Percentiles rank a stretch among this genome's conserved stretches.
These are phyloP conservation scores for Apodemus sylvaticus DNA, from an alignment of 2,113 vertebrate genomes.

Conservation along the genomic window DNA sequence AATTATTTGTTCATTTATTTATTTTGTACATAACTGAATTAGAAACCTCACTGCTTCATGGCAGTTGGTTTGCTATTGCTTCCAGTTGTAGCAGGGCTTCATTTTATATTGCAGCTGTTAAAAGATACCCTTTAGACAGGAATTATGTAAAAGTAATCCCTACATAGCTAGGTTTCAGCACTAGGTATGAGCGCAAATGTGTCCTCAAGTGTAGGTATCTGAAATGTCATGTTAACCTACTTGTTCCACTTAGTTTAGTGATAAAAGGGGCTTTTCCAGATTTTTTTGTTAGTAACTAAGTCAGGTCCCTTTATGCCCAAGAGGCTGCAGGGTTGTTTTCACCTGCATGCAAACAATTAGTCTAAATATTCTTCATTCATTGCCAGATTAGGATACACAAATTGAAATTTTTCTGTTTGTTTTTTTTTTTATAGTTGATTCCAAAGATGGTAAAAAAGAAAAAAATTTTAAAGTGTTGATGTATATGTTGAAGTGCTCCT, in stretches of 20 bases:
- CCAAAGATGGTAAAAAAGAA: conserved; percentile 81
- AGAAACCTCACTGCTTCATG: conserved; percentile 92
- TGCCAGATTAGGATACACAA: conserved; percentile 80
- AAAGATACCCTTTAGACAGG: conserved; percentile 84
- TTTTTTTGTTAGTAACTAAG: conserved; percentile 75
- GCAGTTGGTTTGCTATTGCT: conserved; percentile 92
- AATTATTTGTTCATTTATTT: conserved; percentile 92
- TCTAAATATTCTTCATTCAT: conserved; percentile 78
- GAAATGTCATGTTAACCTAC: conserved; percentile 75
- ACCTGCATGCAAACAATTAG: conserved; percentile 87
- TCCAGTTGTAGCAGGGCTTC: conserved; percentile 88
- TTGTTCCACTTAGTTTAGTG: conserved; percentile 72
- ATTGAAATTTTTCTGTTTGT: conserved; percentile 79
- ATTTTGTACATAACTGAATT: conserved; percentile 89
- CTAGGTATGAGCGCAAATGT: conserved; percentile 79
- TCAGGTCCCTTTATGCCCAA: conserved; percentile 77
- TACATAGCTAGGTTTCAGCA: conserved; percentile 81
- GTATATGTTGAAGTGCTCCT: neutral
- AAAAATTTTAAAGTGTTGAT: conserved; percentile 73
- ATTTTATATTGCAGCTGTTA: conserved; percentile 85
- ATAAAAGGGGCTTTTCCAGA: conserved; percentile 73
- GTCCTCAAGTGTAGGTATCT: conserved; percentile 79
- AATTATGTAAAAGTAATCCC: conserved; percentile 74
- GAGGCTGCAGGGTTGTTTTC: conserved; percentile 86
- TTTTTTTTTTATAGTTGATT: conserved; percentile 83